A percentile compares a stretch with the other conserved stretches of the same genome.
These are phyloP conservation scores for Sardinella longiceps DNA, from an alignment of 2,797 vertebrate genomes.

Conservation along the genomic window DNA sequence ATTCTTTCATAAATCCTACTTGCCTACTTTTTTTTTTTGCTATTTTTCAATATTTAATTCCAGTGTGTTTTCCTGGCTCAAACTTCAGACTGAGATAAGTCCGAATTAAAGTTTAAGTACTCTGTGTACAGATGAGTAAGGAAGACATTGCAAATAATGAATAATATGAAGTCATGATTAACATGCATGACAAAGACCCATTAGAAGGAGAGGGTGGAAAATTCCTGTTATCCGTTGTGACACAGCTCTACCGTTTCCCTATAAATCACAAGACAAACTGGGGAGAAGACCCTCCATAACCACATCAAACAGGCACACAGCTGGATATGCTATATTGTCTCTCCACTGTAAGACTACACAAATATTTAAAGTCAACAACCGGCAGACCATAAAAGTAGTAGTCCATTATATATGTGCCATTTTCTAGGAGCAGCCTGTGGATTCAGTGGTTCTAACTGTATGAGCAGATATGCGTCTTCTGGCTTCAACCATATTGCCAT, in stretches of 20 bases:
- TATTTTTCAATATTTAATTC: not conserved
- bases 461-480: not conserved
- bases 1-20: not conserved
- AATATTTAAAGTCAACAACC: constrained; percentile 55
- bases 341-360: constrained; percentile 44
- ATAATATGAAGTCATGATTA: too few species aligned
- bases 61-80: not conserved
- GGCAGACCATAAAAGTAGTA: not conserved
- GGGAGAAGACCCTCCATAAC: not conserved
- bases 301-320: constrained; percentile 35
- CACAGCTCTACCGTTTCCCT: not conserved
- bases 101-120: not conserved
- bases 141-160: too few species aligned
- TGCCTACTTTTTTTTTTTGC: not conserved
- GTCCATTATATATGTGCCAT: not conserved
- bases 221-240: not conserved
- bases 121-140: not conserved
- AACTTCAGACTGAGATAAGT: not conserved
- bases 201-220: not conserved
- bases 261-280: not conserved
- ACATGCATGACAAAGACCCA: not conserved
- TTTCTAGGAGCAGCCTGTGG: not conserved
- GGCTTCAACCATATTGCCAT: too few species aligned
- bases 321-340: not conserved
- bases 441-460: not conserved